A percentile compares a stretch with the other conserved stretches of the same genome.
Evolutionary conservation across 2,797 vertebrate genomes (phyloP).

Genomic region (Okamejei kenojei): DNA sequence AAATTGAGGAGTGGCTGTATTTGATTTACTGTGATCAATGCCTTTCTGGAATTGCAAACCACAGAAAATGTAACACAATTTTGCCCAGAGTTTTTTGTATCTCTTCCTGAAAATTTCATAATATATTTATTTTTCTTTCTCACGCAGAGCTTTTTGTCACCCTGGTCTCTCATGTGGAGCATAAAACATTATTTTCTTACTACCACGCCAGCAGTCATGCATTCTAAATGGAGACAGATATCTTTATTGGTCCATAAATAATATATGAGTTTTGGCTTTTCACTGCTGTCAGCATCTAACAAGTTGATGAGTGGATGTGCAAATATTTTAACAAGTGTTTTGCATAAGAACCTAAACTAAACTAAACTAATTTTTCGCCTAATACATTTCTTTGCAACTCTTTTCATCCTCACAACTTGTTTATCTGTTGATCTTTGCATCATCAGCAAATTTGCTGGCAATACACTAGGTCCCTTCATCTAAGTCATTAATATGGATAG

Average conservation of each 20-base stretch:
- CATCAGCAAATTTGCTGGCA: too few species aligned
- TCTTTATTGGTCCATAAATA: conserved; percentile 19
- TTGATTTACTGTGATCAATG: background rate
- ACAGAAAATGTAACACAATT: background rate
- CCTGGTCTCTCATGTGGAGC: background rate
- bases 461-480: too few species aligned
- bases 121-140: background rate
- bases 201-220: background rate
- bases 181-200: background rate
- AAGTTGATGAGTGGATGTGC: background rate
- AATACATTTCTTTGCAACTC: too few species aligned
- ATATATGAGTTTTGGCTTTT: conserved; percentile 17
- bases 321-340: conserved; percentile 17
- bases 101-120: background rate
- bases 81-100: background rate
- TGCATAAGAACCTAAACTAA: too few species aligned
- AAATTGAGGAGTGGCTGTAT: background rate
- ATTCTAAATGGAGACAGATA: conserved; percentile 23
- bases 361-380: too few species aligned
- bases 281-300: background rate
- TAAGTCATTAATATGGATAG: too few species aligned
- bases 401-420: too few species aligned
- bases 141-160: background rate
- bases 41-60: background rate
- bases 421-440: too few species aligned